These are phyloP conservation scores for Lepisosteus osseus DNA, from an alignment of 2,113 vertebrate species.

Conservation along the genomic window DNA sequence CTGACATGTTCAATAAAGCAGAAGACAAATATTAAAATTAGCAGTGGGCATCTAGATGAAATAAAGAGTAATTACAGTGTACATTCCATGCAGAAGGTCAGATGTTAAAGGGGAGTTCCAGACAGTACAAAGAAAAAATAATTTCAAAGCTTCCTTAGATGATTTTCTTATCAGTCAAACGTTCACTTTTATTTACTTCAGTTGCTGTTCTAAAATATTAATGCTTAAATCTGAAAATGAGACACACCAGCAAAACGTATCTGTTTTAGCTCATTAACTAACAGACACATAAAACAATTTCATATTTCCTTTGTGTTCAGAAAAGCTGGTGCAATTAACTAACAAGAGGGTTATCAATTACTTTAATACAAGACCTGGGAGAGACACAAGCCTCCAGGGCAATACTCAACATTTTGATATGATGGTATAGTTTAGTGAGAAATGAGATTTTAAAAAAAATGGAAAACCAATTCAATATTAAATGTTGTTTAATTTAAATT, in stretches of 20 bases:
- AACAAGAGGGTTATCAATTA: constrained; percentile 72
- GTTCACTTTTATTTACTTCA: constrained; percentile 66
- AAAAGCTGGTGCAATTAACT: constrained; percentile 73
- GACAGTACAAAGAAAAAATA: constrained; percentile 47
- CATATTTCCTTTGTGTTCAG: constrained; percentile 75
- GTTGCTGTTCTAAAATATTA: constrained; percentile 46
- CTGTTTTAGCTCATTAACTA: constrained; percentile 71
- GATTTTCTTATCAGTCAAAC: constrained; percentile 55
- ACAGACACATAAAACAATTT: constrained; percentile 64
- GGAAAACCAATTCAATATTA: too few relatives aligned
- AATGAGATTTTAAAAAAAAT: constrained; percentile 37
- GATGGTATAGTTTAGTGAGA: constrained; percentile 56
- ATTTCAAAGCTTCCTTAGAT: constrained; percentile 45
- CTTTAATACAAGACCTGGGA: constrained; percentile 53
- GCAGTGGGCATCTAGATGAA: neutral
- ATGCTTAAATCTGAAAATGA: constrained; percentile 46
- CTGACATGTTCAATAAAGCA: constrained; percentile 8
- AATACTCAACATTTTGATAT: constrained; percentile 65
- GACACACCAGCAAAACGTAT: constrained; percentile 40
- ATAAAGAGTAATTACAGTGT: constrained; percentile 33
- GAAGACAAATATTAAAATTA: constrained; percentile 6
- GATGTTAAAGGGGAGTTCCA: constrained; percentile 28
- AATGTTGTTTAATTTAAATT: too few relatives aligned
- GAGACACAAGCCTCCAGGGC: constrained; percentile 63
- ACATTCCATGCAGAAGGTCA: constrained; percentile 39